Evolutionary conservation across 2,797 vertebrate species (phyloP), one percentile per base, ranked within the genome.

Genomic region (Momotus momota): DNA sequence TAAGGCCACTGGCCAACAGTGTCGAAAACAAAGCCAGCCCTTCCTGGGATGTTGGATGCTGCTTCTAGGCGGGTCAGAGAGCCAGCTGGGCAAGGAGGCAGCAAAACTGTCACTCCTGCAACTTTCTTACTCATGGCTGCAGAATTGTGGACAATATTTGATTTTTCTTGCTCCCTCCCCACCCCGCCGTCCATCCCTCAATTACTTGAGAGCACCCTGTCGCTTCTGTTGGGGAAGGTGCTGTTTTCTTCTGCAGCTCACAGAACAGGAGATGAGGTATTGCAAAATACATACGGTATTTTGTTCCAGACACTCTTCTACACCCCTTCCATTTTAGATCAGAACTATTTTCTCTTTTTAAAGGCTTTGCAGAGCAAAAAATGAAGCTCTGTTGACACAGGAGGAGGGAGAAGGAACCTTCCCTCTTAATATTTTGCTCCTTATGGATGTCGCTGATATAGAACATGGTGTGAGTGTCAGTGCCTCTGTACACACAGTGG

Each of bases 261-360:
- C 48, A 58, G 90, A 81, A 64, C 66, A 51, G 74, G 64, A 70
- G 79, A 65, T 81, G 48, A 80, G 46, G 71, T 31, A 46, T 60
- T 81, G 58, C 43, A 52, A 35, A 35, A 35, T 35, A 35, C 55
- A 52, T 91, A 85, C 1, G 21, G 62, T 91, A 26, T 82, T 94
- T 94, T 94, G 70, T 81, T 94, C 60, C 67, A 88, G 67, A 61
- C 14, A 16, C 54, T 71, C 77, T 62, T 62, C 92, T 89, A 38
- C 31, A 81, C 38, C 20, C 35, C 51, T 93, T 72, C 31, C 10
- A 6, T 84, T 90, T 69, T 4, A 57, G 88, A 87, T 91, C 4
- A 55, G 54, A 85, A 91, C 77, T 90, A 52, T 95, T 92, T 94
- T 95, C 48, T 66, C 62, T 61, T 82, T 51, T 93, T 73, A 70